Base-by-base conservation (phyloP, 2,797 vertebrate genomes). In the Synaphobranchus kaupii region DNA sequence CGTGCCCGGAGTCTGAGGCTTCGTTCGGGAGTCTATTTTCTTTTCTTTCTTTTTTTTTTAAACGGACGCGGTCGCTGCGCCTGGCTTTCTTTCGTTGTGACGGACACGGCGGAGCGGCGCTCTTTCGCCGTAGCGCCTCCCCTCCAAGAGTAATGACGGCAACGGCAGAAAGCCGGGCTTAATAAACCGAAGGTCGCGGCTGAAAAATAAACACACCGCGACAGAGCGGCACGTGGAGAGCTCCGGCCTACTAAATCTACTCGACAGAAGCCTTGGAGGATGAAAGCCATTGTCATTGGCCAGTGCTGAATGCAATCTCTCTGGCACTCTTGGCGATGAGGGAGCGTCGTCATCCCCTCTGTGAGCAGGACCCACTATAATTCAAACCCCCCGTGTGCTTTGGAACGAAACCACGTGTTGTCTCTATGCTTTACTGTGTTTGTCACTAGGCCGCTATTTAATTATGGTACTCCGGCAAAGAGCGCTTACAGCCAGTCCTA, bases 91-190 rank as follows among this genome's bases (percentile, higher is more conserved):
- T 71, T 85, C 63, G 1, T 66, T 63, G 34, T 78, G 52, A 48
- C 68, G 7, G 68, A 81, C 25, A 56, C 84, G 25, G 56, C 52
- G 5, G n/a, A 85, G 54, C 44, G 68, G 25, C 76, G 58, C 28
- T 76, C 48, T 4, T 66, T 58, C 44, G 82, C 80, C 34, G 28
- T 22, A 48, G 25, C 20, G 48, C 17, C 48, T 88, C 31, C 28
- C 44, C 52, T 66, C 50, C n/a, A 84, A 89, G 84, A 87, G 88
- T 86, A 83, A 85, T 82, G 71, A 81, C 54, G 88, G 78, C 58
- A 83, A 48, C 71, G 73, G 47, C 78, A 48, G 87, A 73, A 71
- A 89, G 82, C 66, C 78, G 56, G 81, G 78, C 39, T 88, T 66
- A 54, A 87, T 81, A 89, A 78, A 84, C 87, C 34, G n/a, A 68